Conservation (phyloP, 1,140 invertebrate species). For the Drosophila ananassae region DNA sequence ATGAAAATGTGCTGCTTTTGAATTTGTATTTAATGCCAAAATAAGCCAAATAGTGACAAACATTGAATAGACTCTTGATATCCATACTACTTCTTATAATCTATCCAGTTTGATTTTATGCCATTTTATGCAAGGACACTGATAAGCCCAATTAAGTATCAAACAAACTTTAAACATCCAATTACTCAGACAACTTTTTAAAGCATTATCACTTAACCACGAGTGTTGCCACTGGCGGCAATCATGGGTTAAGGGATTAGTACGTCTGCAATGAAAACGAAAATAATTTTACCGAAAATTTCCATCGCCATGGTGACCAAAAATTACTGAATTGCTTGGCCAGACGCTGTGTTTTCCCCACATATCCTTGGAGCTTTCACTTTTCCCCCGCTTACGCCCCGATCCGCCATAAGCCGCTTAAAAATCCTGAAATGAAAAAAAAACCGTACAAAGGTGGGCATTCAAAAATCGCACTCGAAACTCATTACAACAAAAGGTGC, state of each 20-base stretch:
- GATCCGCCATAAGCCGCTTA: conserved; percentile 65
- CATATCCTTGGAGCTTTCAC: background rate
- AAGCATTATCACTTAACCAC: background rate
- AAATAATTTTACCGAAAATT: conserved; percentile 50
- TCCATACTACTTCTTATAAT: too few relatives aligned
- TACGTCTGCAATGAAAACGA: conserved; percentile 47
- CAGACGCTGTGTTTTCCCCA: conserved; percentile 21
- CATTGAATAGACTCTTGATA: background rate
- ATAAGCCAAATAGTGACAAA: background rate
- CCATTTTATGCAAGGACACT: too few relatives aligned
- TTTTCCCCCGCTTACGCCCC: background rate
- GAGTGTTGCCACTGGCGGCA: background rate
- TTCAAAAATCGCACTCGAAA: conserved; percentile 75
- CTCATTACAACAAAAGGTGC: conserved; percentile 81
- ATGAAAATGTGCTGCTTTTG: background rate
- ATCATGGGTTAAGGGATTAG: conserved; percentile 30
- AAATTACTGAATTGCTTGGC: conserved; percentile 24
- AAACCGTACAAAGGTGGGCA: conserved; percentile 27
- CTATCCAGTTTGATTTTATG: too few relatives aligned
- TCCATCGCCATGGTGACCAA: conserved; percentile 49
- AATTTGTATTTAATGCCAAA: background rate
- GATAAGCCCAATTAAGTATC: too few relatives aligned
- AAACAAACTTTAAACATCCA: conserved; percentile 6
- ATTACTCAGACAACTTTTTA: conserved; percentile 6
- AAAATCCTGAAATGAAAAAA: conserved; percentile 43